Base-by-base conservation (phyloP, 1,140 invertebrate genomes). In the Drosophila micromelanica region DNA sequence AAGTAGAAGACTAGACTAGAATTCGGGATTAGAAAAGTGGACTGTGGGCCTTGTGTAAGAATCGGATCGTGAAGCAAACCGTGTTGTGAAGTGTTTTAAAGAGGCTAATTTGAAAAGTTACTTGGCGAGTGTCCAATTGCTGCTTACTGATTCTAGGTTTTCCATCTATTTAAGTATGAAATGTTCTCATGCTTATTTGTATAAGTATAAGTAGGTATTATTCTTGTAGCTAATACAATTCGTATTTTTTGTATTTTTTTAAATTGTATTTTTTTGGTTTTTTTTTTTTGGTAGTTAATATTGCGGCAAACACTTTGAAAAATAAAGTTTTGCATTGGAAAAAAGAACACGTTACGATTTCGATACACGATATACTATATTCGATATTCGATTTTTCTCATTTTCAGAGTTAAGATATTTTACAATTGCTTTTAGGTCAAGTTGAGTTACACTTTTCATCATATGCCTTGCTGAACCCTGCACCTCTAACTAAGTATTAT, bases 341-440 rank as follows among this genome's bases (percentile, higher is more conserved):
- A 67, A 72, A 52, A 59, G 52, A 56, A 71, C 37, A 65, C 51
- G 30, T 59, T 60, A 70, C 38, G 48, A 48, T 59, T 46, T 30
- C 42, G 20, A 40, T 71, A 64, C 52, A 57, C 35, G 38, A 13
- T 61, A 38, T 40, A 27, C 15, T 12, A 35, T 37, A 51, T 27
- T 8, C 35, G 30, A 27, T 61, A 61, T 15, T 48, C 74, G 67
- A 77, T 65, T 63, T 59, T 20, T 52, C 27, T 45, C 42, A 46
- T 51, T 30, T 51, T 32, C 51, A 11, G 38, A 76, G 59, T 76
- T 78, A 69, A 60, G 75, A 87, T 86, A 87, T 87, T 86, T 86
- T 87, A 86, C 81, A 86, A 87, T 86, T 87, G 81, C 81, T 86
- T 87, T 82, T 76, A 73, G 76, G 87, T 87, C 74, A 65, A 76